phyloP scores from a whole-genome alignment of 2,888 invertebrate species.

The Ctenicera cuprea region DNA sequence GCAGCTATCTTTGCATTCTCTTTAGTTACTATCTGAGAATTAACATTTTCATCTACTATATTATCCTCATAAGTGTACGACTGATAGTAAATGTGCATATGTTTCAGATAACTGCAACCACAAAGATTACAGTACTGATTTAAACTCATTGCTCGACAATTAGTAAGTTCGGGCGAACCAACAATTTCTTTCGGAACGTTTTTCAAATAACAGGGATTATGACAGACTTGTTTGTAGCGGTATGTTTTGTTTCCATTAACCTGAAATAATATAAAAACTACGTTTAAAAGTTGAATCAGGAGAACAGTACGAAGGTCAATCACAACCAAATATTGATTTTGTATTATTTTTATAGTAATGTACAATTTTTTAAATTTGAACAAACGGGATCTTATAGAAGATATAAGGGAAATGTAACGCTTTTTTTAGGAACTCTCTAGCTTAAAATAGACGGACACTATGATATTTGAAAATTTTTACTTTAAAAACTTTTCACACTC shows the following conservation, averaged over 20 bases:
- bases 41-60: slow-evolving; percentile 61
- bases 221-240: slow-evolving; percentile 62
- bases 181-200: slow-evolving; percentile 67
- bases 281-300: no score
- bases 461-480: no score
- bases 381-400: no score
- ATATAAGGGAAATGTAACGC: no score
- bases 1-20: slow-evolving; percentile 53
- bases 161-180: slow-evolving; percentile 63
- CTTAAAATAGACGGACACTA: no score
- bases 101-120: slow-evolving; percentile 63
- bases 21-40: slow-evolving; percentile 59
- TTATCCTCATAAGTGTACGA: slow-evolving; percentile 61
- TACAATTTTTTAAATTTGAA: no score
- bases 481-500: no score
- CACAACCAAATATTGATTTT: no score
- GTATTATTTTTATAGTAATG: no score
- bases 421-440: no score
- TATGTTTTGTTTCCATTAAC: slow-evolving; percentile 1
- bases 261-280: neutral
- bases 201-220: slow-evolving; percentile 61
- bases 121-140: slow-evolving; percentile 57
- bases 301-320: no score
- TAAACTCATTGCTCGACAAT: slow-evolving; percentile 64
- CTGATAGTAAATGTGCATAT: slow-evolving; percentile 69